Percentiles rank a stretch among this genome's conserved stretches.
phyloP scores from a whole-genome alignment of 2,888 invertebrate genomes.

The Automeris io region DNA sequence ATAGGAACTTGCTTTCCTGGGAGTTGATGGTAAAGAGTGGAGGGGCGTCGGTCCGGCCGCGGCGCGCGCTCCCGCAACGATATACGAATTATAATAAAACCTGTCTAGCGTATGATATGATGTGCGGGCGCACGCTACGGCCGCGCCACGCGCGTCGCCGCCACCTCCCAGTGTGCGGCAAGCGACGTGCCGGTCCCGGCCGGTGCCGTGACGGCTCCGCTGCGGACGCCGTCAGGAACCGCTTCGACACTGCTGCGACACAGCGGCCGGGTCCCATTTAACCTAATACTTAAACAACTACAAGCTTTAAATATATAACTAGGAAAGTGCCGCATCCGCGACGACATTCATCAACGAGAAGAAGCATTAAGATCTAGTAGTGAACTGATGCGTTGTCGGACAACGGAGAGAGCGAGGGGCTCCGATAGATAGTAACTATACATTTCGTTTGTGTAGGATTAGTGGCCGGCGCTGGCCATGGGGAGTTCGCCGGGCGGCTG shows the following conservation, averaged over 20 bases:
- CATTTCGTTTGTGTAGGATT: slow-evolving; percentile 70
- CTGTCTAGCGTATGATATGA: slow-evolving; percentile 77
- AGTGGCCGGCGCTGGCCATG: slow-evolving; percentile 77
- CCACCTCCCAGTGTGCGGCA: slow-evolving; percentile 74
- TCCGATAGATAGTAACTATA: slow-evolving; percentile 74
- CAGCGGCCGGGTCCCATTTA: slow-evolving; percentile 54
- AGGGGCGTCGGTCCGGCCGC: slow-evolving; percentile 64
- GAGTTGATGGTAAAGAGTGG: slow-evolving; percentile 69
- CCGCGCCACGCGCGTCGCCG: slow-evolving; percentile 56
- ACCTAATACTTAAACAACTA: slow-evolving; percentile 70
- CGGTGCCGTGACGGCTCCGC: slow-evolving; percentile 25
- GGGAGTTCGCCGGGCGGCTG: slow-evolving; percentile 76
- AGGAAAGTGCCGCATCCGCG: slow-evolving; percentile 64
- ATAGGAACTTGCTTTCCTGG: slow-evolving; percentile 79
- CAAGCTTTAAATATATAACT: slow-evolving; percentile 75
- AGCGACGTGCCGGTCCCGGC: slow-evolving; percentile 53
- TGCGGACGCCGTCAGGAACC: slow-evolving; percentile 15
- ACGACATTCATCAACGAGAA: slow-evolving; percentile 70
- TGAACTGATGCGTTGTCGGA: slow-evolving; percentile 77
- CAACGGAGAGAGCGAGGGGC: slow-evolving; percentile 73
- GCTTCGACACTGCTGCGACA: slow-evolving; percentile 21
- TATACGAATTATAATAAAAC: slow-evolving; percentile 74
- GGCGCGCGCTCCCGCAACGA: slow-evolving; percentile 61
- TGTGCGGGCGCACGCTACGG: slow-evolving; percentile 56
- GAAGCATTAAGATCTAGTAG: slow-evolving; percentile 77